Percentiles rank a stretch among this genome's conserved stretches.
Evolutionary conservation across 1,140 invertebrate species (phyloP).

Genomic region (Drosophila ironensis): DNA sequence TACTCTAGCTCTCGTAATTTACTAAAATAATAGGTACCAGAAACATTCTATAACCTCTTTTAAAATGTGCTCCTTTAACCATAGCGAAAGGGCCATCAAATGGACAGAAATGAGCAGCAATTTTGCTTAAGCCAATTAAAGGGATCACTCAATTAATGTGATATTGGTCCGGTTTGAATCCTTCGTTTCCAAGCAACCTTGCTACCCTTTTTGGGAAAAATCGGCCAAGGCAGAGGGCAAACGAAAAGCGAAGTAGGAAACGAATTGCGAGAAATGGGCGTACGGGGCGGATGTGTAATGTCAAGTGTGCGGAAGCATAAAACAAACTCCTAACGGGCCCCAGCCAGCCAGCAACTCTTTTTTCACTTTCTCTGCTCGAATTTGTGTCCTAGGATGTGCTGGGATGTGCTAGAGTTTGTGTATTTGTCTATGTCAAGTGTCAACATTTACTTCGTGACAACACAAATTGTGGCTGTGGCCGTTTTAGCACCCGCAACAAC

Average conservation of each 20-base stretch:
- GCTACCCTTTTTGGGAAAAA: slow-evolving; percentile 10
- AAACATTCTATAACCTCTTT: neutral
- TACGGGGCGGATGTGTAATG: slow-evolving; percentile 55
- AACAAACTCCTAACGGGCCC: slow-evolving; percentile 76
- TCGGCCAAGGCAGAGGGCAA: neutral
- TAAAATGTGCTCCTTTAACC: neutral
- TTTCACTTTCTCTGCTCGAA: slow-evolving; percentile 10
- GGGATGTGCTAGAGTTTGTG: slow-evolving; percentile 11
- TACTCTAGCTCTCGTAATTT: no score
- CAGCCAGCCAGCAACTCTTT: slow-evolving; percentile 53
- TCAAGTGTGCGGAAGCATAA: slow-evolving; percentile 77
- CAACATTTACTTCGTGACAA: slow-evolving; percentile 78
- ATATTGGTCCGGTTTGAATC: slow-evolving; percentile 1
- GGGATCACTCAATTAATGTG: slow-evolving; percentile 1
- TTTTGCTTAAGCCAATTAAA: neutral
- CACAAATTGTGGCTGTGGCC: slow-evolving; percentile 77
- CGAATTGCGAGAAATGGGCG: neutral
- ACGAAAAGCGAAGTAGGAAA: neutral
- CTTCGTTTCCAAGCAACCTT: slow-evolving; percentile 3
- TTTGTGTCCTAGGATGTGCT: neutral
- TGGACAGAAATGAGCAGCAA: slow-evolving; percentile 2
- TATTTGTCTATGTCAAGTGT: slow-evolving; percentile 80
- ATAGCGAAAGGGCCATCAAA: neutral
- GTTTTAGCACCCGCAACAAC: slow-evolving; percentile 53
- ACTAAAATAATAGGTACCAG: neutral